phyloP scores from a whole-genome alignment of 2,888 invertebrate genomes.

The Standfussiana lucernea region DNA sequence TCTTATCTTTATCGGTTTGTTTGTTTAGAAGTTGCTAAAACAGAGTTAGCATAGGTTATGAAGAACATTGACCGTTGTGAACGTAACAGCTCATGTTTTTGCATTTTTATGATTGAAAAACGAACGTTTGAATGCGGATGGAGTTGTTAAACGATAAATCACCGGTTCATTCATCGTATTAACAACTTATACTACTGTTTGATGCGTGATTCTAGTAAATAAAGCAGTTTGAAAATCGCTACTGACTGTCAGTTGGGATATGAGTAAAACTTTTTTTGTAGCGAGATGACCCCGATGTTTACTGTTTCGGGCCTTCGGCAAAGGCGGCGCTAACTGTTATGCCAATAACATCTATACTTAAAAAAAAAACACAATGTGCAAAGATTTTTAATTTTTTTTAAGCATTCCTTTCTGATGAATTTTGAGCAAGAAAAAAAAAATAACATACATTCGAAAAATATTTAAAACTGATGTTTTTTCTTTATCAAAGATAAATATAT shows the following conservation, averaged over 20 bases:
- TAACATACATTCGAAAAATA: neutral
- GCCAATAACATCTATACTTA: slow-evolving; percentile 47
- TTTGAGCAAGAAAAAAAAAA: neutral
- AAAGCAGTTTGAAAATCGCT: slow-evolving; percentile 47
- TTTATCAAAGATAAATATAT: neutral
- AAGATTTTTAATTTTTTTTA: slow-evolving; percentile 36
- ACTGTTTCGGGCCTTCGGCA: slow-evolving; percentile 68
- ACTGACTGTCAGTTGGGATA: slow-evolving; percentile 53
- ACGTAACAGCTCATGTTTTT: slow-evolving; percentile 83
- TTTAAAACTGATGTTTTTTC: neutral
- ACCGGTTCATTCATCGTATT: slow-evolving; percentile 35
- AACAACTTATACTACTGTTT: slow-evolving; percentile 37
- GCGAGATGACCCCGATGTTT: slow-evolving; percentile 75
- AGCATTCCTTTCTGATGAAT: neutral
- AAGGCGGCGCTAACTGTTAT: slow-evolving; percentile 66
- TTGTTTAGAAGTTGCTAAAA: slow-evolving; percentile 74
- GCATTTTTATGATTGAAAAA: slow-evolving; percentile 81
- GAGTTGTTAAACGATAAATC: slow-evolving; percentile 66
- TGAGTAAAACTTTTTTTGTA: slow-evolving; percentile 54
- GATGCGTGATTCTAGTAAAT: slow-evolving; percentile 40
- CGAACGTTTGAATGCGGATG: slow-evolving; percentile 57
- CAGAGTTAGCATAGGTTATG: slow-evolving; percentile 85
- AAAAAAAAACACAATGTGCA: slow-evolving; percentile 19
- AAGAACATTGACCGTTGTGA: slow-evolving; percentile 72
- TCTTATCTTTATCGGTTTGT: slow-evolving; percentile 81